A percentile compares a stretch with the other conserved stretches of the same genome.
Conservation (phyloP, 2,797 vertebrate genomes). For the Anabacerthia variegaticeps region DNA sequence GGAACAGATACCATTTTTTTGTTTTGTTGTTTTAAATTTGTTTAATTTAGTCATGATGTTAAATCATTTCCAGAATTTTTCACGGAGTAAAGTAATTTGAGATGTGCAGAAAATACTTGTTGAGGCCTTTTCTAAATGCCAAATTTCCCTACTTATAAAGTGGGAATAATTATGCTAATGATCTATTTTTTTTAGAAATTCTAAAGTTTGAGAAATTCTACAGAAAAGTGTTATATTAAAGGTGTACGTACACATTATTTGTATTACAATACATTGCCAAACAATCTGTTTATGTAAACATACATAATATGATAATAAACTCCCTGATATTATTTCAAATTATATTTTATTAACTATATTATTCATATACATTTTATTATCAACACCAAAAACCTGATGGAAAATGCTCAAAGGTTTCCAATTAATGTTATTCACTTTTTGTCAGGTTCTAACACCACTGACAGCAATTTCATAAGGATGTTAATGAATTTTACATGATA, state of each 20-base stretch:
- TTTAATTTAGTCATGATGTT: background rate
- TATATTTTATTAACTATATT: background rate
- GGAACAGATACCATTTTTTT: background rate
- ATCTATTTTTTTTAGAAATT: background rate
- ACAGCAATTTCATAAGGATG: constrained; percentile 7
- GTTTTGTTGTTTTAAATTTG: background rate
- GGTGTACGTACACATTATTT: background rate
- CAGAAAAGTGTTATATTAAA: background rate
- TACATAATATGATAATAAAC: background rate
- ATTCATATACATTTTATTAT: background rate
- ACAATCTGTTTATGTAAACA: background rate
- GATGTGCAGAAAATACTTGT: background rate
- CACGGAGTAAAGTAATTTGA: background rate
- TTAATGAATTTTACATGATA: constrained; percentile 52
- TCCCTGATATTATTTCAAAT: background rate
- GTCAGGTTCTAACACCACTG: background rate
- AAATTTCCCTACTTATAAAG: background rate
- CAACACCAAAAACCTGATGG: background rate
- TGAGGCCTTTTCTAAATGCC: background rate
- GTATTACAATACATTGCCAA: background rate
- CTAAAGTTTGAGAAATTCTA: background rate
- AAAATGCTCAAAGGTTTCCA: background rate
- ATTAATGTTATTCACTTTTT: background rate
- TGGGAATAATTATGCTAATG: background rate
- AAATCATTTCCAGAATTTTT: constrained; percentile 25